Conservation (phyloP, 2,888 invertebrate species). For the Neoitamus cyanurus region DNA sequence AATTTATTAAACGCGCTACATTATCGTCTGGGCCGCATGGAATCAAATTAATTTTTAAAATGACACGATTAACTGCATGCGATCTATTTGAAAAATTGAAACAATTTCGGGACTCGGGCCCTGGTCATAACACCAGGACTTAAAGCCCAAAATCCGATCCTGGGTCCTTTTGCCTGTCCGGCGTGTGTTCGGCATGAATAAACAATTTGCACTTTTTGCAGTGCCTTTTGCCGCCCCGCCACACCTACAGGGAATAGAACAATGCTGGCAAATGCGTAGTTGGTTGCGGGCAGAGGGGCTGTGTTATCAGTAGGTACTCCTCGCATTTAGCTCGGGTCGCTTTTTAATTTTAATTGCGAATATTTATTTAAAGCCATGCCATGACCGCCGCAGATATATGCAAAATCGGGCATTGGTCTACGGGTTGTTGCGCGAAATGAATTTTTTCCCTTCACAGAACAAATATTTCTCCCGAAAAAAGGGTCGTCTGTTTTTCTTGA, state of each 20-base stretch:
- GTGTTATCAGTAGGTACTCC: neutral
- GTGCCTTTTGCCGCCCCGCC: neutral
- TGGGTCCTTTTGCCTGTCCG: neutral
- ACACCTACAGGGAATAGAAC: neutral
- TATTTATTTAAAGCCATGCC: neutral
- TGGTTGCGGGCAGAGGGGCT: too few relatives aligned
- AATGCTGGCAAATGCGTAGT: neutral
- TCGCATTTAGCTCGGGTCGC: neutral
- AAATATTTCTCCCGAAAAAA: neutral
- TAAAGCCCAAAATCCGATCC: neutral
- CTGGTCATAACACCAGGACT: neutral
- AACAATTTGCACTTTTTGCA: neutral
- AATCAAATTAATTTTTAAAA: constrained; percentile 30
- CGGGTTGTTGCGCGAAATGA: neutral
- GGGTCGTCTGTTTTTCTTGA: neutral
- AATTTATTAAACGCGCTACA: constrained; percentile 15
- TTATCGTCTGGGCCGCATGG: constrained; percentile 4
- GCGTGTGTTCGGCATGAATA: neutral
- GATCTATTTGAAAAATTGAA: constrained; percentile 16
- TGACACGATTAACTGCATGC: constrained; percentile 4
- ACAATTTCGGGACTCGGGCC: neutral
- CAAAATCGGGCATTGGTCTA: neutral
- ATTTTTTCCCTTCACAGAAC: neutral
- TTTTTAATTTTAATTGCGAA: neutral
- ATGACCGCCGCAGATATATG: neutral